These are phyloP conservation scores for Astropecten irregularis DNA, from an alignment of 53 echinoderm and acorn worm species.

Conservation along the genomic window DNA sequence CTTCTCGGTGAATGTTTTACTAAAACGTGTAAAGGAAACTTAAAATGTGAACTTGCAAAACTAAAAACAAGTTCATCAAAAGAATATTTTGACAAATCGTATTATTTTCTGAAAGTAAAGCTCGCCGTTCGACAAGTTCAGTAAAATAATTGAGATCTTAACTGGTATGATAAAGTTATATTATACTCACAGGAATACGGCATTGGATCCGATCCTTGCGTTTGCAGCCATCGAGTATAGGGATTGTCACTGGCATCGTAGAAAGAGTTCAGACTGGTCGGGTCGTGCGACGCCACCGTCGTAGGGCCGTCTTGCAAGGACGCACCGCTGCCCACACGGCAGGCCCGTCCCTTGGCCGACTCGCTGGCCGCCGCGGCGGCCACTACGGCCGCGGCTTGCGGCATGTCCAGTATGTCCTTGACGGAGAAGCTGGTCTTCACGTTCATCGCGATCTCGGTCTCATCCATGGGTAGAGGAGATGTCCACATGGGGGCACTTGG, in stretches of 20 bases:
- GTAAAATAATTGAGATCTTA: no score
- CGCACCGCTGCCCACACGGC: constrained; percentile 46
- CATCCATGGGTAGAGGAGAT: constrained; percentile 71
- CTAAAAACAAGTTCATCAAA: no score
- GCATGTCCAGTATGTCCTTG: constrained; percentile 98
- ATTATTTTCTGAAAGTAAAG: no score
- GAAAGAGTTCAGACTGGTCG: constrained; percentile 47
- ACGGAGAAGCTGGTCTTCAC: constrained; percentile 97
- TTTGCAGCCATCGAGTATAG: constrained; percentile 97
- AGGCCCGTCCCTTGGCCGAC: constrained; percentile 60
- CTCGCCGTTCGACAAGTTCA: no score
- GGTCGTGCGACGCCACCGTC: constrained; percentile 33
- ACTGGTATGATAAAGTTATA: no score
- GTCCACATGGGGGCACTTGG: constrained; percentile 58
- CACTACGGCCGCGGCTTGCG: constrained; percentile 82
- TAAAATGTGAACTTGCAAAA: no score
- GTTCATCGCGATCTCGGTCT: constrained; percentile 91
- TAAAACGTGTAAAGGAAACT: no score
- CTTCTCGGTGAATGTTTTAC: no score
- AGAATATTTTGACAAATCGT: no score
- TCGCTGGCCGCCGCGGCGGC: constrained; percentile 77
- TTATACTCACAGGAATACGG: constrained; percentile 95
- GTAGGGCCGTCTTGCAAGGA: constrained; percentile 42
- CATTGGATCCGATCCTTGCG: constrained; percentile 83
- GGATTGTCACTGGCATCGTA: constrained; percentile 97